Percentiles rank a stretch among this genome's conserved stretches.
phyloP scores from a whole-genome alignment of 2,113 vertebrate genomes.

The Dolichotis patagonum region DNA sequence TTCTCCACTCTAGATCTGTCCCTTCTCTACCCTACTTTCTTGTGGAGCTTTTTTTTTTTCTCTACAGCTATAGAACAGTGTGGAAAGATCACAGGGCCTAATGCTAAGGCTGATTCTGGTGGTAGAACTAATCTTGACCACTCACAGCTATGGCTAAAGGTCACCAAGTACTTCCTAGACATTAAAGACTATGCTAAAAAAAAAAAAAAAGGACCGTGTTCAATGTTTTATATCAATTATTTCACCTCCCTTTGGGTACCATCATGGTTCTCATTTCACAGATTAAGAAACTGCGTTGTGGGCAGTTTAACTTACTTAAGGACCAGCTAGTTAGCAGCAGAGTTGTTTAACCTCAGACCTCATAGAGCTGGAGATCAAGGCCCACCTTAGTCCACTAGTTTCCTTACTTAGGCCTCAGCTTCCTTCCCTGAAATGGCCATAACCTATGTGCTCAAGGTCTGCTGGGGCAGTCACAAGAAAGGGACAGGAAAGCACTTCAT shows the following conservation, averaged over 20 bases:
- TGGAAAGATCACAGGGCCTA: neutral
- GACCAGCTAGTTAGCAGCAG: neutral
- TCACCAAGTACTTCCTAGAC: neutral
- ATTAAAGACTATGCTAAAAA: neutral
- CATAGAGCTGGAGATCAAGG: neutral
- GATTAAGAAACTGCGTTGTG: neutral
- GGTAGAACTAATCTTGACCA: neutral
- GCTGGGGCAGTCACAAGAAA: neutral
- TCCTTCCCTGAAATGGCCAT: neutral
- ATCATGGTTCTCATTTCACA: neutral
- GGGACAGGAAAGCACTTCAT: neutral
- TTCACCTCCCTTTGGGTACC: neutral
- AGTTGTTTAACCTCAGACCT: neutral
- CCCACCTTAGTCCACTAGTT: neutral
- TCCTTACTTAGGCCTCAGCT: neutral
- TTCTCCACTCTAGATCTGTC: no score
- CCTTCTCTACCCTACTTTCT: neutral
- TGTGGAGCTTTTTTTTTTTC: neutral
- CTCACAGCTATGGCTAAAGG: neutral
- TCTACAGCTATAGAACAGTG: fast-evolving
- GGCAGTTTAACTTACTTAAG: neutral
- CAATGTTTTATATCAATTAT: neutral
- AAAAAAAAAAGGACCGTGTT: neutral
- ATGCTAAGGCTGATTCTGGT: neutral
- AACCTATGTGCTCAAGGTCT: neutral